Evolutionary conservation across 1,140 invertebrate species (phyloP), one percentile per base, ranked within the genome.

Genomic region (Cydia splendana): DNA sequence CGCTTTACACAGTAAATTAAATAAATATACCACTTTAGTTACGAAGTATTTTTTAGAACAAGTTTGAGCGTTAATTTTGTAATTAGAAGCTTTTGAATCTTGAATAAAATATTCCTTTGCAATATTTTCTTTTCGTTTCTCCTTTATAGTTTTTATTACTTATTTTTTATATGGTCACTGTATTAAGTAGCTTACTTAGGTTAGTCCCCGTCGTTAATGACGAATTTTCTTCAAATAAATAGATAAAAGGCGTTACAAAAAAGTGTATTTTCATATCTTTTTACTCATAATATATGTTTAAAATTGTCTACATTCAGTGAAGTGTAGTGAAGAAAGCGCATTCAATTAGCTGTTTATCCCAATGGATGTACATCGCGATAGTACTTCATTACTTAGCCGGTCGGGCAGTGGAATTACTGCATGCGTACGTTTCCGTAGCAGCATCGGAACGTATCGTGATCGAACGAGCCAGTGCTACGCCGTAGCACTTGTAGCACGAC

Each of bases 261-360:
- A 51, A 51, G 5, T 13, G 0, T 15, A 13, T 51, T 51, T 51
- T 15, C 48, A 13, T 51, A 13, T 51, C 1, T 15, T 15, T 51
- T 51, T 15, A 51, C 48, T 42, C 38, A 42, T 34, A 5, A 34
- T 34, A 6, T 51, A 51, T 51, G 15, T 4, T 13, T 51, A 51
- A 15, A 51, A 42, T 42, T 48, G 10, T 48, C 45, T 48, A 15
- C 12, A 45, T 45, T 45, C 12, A 45, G n/a, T n/a, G n/a, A n/a
- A n/a, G n/a, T n/a, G n/a, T 65, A 24, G 65, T 15, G 45, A 48
- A 75, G 73, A 79, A 69, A 78, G 42, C 48, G 48, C 88, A 93
- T 93, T 92, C 89, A 93, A 93, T 93, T 93, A 93, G 88, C 92
- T 93, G 91, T 93, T 93, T 93, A 93, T 93, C 91, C 89, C 86